Evolutionary conservation across 2,797 vertebrate genomes (phyloP), one percentile per base, ranked within the genome.

Genomic region (Brachyrhaphis roseni): DNA sequence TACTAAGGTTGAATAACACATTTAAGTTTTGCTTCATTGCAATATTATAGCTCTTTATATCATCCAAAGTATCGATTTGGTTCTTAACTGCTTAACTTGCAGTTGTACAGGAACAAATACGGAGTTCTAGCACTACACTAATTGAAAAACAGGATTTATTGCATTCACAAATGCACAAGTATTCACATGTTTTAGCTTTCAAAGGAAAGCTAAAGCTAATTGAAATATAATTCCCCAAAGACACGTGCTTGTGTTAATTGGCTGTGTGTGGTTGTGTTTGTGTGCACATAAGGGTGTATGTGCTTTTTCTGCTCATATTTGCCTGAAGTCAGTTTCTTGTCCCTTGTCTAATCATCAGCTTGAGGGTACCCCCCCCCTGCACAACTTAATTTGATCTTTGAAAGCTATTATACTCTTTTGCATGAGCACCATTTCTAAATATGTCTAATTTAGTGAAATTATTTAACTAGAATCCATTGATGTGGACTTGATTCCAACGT

Each of bases 191-290:
- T 93, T 90, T 85, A 86, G 89, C 79, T 57, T 79, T 91, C 92
- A 88, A 76, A 93, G 91, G 91, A 92, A 82, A 89, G 88, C 89
- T 83, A 84, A 90, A 92, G 91, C 92, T 94, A 95, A 95, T 95
- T 95, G 93, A 94, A 94, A 94, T 90, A 86, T 93, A 94, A 94
- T 94, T 95, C 94, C 94, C 93, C 41, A 55, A 90, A 93, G 92
- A 93, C 89, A 86, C 86, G 82, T 93, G 91, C 94, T 94, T 90
- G 78, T 92, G 87, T 93, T 94, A 94, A 94, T 94, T 94, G 93
- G 90, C 85, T 93, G 86, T 85, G 88, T 86, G 86, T 53, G 86
- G 28, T 13, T 68, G 57, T 76, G 57, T 87, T 64, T 87, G 49
- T 82, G 75, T 74, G 57, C 68, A 20, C 68, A 76, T 72, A 4